Evolutionary conservation across 2,113 vertebrate genomes (phyloP).

Genomic region (Pao palembangensis): DNA sequence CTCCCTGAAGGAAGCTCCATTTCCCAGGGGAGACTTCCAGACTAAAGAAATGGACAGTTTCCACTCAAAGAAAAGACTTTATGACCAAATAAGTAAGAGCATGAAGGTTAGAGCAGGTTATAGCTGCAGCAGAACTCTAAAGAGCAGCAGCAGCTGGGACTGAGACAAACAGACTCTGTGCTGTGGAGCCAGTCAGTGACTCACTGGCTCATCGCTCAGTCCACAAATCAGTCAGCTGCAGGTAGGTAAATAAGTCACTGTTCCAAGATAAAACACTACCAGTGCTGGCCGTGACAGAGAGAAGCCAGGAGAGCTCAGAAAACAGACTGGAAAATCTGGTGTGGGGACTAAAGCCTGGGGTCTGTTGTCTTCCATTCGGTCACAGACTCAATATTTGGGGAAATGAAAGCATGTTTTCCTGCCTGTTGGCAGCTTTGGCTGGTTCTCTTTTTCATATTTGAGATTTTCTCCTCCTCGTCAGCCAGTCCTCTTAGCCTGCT

Average conservation of each 20-base stretch:
- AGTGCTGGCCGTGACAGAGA: too few relatives aligned
- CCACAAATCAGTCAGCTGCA: background rate
- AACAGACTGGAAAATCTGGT: background rate
- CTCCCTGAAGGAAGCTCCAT: constrained; percentile 22
- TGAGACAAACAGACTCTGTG: constrained; percentile 26
- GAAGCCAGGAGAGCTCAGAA: background rate
- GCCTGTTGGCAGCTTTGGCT: constrained; percentile 7
- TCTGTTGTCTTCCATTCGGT: constrained; percentile 29
- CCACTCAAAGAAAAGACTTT: background rate
- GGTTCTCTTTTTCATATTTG: background rate
- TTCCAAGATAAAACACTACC: background rate
- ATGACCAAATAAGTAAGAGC: too few relatives aligned
- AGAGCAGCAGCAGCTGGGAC: background rate
- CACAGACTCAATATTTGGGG: constrained; percentile 36
- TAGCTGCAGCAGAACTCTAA: too few relatives aligned
- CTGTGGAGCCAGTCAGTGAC: constrained; percentile 42
- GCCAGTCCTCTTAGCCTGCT: constrained; percentile 14
- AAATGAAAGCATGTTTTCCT: constrained; percentile 49
- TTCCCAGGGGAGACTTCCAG: constrained; percentile 26
- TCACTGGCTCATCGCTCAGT: constrained; percentile 41
- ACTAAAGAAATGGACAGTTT: constrained; percentile 14
- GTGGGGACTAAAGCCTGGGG: too few relatives aligned
- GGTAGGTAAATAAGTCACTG: constrained; percentile 7
- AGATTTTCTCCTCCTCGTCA: constrained; percentile 10
- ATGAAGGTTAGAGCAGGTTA: too few relatives aligned